phyloP scores from a whole-genome alignment of 2,888 invertebrate genomes.

The Chouioia cunea region DNA sequence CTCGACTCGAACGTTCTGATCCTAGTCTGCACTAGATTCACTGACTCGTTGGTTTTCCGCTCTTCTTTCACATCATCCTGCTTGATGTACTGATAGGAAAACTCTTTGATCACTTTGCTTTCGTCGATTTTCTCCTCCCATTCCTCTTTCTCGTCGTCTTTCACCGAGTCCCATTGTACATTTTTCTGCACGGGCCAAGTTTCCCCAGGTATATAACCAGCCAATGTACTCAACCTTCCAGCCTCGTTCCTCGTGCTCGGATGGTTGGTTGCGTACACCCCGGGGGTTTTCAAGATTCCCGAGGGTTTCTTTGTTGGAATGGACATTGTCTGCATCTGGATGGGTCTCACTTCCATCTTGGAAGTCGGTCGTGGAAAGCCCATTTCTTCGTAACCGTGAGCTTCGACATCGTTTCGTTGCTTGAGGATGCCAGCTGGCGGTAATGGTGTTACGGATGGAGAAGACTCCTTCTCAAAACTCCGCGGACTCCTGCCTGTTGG shows the following conservation, averaged over 20 bases:
- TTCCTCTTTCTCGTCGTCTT: conserved; percentile 55
- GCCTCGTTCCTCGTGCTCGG: conserved; percentile 50
- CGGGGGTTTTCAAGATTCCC: conserved; percentile 60
- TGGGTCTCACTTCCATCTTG: conserved; percentile 11
- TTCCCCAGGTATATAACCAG: conserved; percentile 54
- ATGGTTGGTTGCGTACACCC: conserved; percentile 52
- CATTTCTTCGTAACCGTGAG: conserved; percentile 44
- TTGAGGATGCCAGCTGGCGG: conserved; percentile 38
- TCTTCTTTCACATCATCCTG: conserved; percentile 52
- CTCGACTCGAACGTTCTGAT: conserved; percentile 63
- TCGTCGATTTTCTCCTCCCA: conserved; percentile 62
- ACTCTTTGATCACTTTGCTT: conserved; percentile 66
- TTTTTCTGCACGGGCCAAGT: conserved; percentile 58
- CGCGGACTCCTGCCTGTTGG: conserved; percentile 63
- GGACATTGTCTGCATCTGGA: conserved; percentile 10
- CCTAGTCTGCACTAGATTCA: conserved; percentile 60
- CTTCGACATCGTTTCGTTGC: conserved; percentile 24
- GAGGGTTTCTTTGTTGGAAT: conserved; percentile 54
- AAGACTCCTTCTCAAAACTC: conserved; percentile 55
- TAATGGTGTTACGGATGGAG: conserved; percentile 11
- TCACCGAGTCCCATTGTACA: conserved; percentile 59
- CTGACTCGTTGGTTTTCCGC: conserved; percentile 38
- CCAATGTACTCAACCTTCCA: conserved; percentile 48
- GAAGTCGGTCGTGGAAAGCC: conserved; percentile 18
- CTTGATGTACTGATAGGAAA: conserved; percentile 67